Evolutionary conservation across 1,140 invertebrate species (phyloP).

Genomic region (Rhyzopertha dominica): DNA sequence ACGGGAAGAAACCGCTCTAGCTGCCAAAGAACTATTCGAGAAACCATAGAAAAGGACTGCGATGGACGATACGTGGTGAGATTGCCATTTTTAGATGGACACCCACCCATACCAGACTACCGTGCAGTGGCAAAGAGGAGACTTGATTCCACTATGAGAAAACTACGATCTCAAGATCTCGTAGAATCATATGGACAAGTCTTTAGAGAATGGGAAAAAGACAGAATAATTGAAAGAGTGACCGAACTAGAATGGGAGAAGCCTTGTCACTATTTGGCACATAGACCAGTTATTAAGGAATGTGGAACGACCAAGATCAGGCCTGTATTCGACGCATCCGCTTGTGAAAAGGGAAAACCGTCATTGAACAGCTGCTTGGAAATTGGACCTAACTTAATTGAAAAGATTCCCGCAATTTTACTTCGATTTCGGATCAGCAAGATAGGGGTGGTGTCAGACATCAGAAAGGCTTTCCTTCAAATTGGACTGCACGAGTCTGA

Average conservation of each 20-base stretch:
- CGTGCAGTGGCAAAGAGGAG: constrained; percentile 12
- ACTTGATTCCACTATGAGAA: constrained; percentile 8
- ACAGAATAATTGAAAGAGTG: constrained; percentile 11
- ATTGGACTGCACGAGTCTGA: constrained; percentile 32
- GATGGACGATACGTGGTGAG: constrained; percentile 15
- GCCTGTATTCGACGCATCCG: constrained; percentile 28
- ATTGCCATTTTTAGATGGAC: constrained; percentile 17
- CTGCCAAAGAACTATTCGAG: constrained; percentile 5
- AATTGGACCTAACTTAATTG: constrained; percentile 38
- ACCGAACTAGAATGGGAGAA: no score
- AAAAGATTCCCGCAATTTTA: constrained; percentile 38
- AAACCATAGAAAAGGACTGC: constrained; percentile 1
- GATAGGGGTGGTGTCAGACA: constrained; percentile 41
- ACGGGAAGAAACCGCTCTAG: constrained; percentile 3
- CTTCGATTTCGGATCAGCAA: constrained; percentile 38
- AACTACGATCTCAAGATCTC: constrained; percentile 5
- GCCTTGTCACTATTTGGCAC: constrained; percentile 26
- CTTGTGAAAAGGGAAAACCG: constrained; percentile 21
- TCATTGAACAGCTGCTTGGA: constrained; percentile 44
- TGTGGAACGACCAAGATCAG: constrained; percentile 19
- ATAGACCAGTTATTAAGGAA: constrained; percentile 22
- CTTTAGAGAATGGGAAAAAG: constrained; percentile 11
- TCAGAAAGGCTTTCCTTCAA: constrained; percentile 41
- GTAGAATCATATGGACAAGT: constrained; percentile 5
- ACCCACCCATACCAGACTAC: constrained; percentile 10